Evolutionary conservation across 2,113 vertebrate genomes (phyloP), one percentile per base, ranked within the genome.

Genomic region (Odontesthes bonariensis): DNA sequence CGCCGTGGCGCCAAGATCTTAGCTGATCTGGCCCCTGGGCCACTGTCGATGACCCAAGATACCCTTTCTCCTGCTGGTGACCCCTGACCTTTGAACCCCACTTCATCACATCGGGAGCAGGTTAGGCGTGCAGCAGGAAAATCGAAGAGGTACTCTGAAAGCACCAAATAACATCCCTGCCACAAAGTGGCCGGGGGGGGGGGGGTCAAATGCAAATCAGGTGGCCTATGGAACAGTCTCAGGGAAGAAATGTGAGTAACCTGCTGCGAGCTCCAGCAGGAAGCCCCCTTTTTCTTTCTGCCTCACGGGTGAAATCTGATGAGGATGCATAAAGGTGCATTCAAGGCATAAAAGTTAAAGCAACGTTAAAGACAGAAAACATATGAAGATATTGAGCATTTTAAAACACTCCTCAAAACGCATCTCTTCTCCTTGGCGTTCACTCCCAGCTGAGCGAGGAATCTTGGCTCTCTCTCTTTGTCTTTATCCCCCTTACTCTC

Each of bases 11-110:
- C 86, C 89, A n/a, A 75, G 73, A 59, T 83, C 59, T 9, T 0
- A 64, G 66, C 59, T 75, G 54, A 81, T 65, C 22, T 9, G 62
- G 75, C 76, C 85, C 70, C 46, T 1, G 69, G 84, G 73, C 81
- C 75, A 46, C 68, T 38, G 73, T 40, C 74, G 84, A 90, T 93
- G 92, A 92, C 92, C 92, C 40, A 1, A 88, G 91, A 92, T 93
- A 92, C 79, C 88, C 85, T 85, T 27, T 81, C 75, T 83, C 71
- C 69, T 62, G 62, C 62, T n/a, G 68, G 27, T 67, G 82, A 85
- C 73, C 76, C 71, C 71, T 71, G 77, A 88, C 86, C 91, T 86
- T 69, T 88, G 84, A 83, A 83, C 88, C 77, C 78, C 77, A 86
- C 80, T 89, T 88, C 77, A 88, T 82, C 79, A 67, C 32, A 58